Conservation (phyloP, 2,888 invertebrate genomes). For the Andrena bicolor region DNA sequence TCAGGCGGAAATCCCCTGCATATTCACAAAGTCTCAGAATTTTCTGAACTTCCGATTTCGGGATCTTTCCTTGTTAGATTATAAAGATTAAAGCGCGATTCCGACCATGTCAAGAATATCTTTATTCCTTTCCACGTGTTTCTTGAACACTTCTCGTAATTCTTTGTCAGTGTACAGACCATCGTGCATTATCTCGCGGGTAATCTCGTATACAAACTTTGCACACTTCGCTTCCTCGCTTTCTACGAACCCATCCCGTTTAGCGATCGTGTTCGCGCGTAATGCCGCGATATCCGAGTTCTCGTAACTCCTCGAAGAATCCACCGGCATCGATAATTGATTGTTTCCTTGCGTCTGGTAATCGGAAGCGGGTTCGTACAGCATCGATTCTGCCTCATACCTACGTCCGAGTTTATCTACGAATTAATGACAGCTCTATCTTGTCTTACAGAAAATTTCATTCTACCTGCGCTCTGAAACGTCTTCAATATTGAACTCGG, state of each 20-base stretch:
- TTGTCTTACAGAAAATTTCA: neutral
- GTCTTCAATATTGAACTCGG: conserved; percentile 4
- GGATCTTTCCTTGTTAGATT: neutral
- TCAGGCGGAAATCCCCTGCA: no score
- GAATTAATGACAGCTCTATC: neutral
- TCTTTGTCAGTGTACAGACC: conserved; percentile 86
- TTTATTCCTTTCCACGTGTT: conserved; percentile 86
- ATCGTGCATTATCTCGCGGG: conserved; percentile 86
- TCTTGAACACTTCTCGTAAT: conserved; percentile 85
- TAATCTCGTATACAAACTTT: conserved; percentile 85
- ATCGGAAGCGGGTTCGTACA: conserved; percentile 28
- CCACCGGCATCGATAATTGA: conserved; percentile 4
- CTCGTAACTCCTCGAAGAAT: conserved; percentile 6
- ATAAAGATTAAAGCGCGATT: neutral
- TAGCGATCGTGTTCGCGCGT: neutral
- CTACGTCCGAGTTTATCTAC: conserved; percentile 9
- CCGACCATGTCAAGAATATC: conserved; percentile 85
- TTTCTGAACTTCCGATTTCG: no score
- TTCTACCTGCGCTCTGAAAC: conserved; percentile 20
- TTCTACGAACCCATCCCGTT: neutral
- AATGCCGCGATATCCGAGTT: neutral
- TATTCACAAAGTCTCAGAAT: no score
- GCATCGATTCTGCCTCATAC: conserved; percentile 18
- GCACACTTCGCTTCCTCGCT: conserved; percentile 81
- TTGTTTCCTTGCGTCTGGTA: conserved; percentile 35